A percentile compares a stretch with the other conserved stretches of the same genome.
Evolutionary conservation across 2,113 vertebrate species (phyloP).

Genomic region (Myiozetetes cayanensis): DNA sequence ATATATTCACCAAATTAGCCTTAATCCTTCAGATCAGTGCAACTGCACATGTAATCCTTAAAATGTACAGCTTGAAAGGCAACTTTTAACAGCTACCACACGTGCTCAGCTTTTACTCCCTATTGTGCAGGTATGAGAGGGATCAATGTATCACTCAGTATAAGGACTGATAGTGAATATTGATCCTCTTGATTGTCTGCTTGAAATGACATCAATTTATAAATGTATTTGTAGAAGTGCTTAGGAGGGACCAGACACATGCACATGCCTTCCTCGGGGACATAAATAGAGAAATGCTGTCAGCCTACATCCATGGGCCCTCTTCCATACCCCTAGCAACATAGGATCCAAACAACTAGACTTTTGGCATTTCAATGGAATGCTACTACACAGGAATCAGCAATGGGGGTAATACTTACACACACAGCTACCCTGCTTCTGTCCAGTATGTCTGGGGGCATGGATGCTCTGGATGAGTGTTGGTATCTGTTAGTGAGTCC

Average conservation of each 20-base stretch:
- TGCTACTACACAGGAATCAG: not conserved
- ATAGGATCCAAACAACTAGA: not conserved
- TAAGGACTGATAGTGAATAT: not conserved
- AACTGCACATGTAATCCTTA: not conserved
- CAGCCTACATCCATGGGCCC: not conserved
- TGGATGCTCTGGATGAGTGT: not conserved
- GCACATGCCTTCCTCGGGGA: not conserved
- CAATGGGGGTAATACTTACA: accelerated
- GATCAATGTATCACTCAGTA: not conserved
- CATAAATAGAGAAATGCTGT: not conserved
- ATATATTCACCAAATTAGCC: not conserved
- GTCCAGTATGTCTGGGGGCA: accelerated
- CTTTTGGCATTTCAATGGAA: not conserved
- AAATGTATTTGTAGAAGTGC: not conserved
- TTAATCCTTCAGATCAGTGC: not conserved
- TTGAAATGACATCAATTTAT: not conserved
- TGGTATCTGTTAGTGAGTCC: not conserved
- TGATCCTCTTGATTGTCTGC: not conserved
- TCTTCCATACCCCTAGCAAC: not conserved
- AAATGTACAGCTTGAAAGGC: not conserved
- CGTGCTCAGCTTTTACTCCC: not conserved
- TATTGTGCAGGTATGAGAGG: not conserved
- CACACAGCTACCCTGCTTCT: not conserved
- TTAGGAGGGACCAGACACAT: not conserved
- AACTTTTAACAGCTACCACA: not conserved